Evolutionary conservation across 2,888 invertebrate species (phyloP), one percentile per base, ranked within the genome.

Genomic region (Hemicrepidius hirtus): DNA sequence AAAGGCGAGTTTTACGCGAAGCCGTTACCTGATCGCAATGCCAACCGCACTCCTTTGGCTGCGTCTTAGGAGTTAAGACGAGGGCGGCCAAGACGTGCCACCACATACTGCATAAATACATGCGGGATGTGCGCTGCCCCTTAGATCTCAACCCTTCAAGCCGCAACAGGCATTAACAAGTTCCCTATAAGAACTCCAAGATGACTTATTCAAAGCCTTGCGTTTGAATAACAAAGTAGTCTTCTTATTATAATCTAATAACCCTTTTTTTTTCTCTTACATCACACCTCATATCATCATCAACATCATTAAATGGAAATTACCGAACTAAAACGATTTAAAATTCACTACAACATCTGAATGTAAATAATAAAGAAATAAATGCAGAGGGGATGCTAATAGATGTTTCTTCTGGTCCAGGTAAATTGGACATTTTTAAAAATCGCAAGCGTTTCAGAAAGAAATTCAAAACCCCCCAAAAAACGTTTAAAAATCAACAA

Each of bases 21-120:
- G 71, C 77, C 79, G 81, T 82, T 83, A 84, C 84, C 85, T 84
- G 85, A 84, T 85, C 84, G 81, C 82, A 82, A 84, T 84, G 81
- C 83, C 77, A 78, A 84, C 84, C 83, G 80, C 84, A 83, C 78
- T 81, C 82, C 82, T 82, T 83, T 78, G 78, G 76, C 70, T 75
- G 70, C 75, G 79, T 80, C 82, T 81, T 82, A 80, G 79, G 73
- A 76, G 80, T 79, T 81, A 81, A 81, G 79, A 80, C 76, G 78
- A 66, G 76, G 77, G 75, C 74, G 63, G 65, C 76, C 76, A 74
- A 77, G 75, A 76, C 76, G 77, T 71, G 79, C 79, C 68, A 75
- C 80, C 77, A 78, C 79, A 80, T 78, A 78, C 78, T 78, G 80
- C 78, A 80, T 80, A 80, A 80, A 80, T 80, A 80, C 79, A 78